Conservation (phyloP, 2,113 vertebrate species). For the Budorcas taxicolor region DNA sequence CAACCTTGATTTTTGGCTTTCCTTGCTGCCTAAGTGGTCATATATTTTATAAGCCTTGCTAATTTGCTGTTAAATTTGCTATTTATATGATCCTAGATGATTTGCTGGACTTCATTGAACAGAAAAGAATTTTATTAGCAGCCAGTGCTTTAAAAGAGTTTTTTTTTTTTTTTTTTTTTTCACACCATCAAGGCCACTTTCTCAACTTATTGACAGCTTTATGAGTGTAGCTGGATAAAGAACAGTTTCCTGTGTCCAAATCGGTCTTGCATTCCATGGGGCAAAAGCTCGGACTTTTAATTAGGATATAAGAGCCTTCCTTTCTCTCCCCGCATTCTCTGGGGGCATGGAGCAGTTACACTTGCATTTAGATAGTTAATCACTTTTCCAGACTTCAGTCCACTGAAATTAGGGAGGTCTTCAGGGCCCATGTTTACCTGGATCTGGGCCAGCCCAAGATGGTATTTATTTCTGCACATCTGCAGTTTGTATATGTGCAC, state of each 20-base stretch:
- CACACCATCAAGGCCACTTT: constrained; percentile 77
- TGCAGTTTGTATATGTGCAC: constrained; percentile 66
- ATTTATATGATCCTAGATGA: constrained; percentile 74
- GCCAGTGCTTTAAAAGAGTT: constrained; percentile 70
- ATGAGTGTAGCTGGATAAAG: constrained; percentile 78
- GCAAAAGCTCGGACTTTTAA: constrained; percentile 83
- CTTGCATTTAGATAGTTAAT: constrained; percentile 82
- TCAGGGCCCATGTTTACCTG: constrained; percentile 77
- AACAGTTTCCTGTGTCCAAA: constrained; percentile 76
- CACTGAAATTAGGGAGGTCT: constrained; percentile 78
- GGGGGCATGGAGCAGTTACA: constrained; percentile 76
- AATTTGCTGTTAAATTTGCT: constrained; percentile 80
- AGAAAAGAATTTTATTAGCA: constrained; percentile 67
- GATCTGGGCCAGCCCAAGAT: constrained; percentile 67
- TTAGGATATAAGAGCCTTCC: constrained; percentile 86
- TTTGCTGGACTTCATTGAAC: constrained; percentile 78
- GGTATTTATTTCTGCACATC: constrained; percentile 76
- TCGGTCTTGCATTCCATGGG: constrained; percentile 61
- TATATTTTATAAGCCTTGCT: constrained; percentile 74
- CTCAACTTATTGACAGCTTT: constrained; percentile 82
- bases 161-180: constrained; percentile 79
- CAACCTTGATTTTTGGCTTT: constrained; percentile 64
- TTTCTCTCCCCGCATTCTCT: constrained; percentile 77
- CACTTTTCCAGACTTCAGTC: constrained; percentile 85
- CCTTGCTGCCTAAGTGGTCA: constrained; percentile 59